These are phyloP conservation scores for Drosophila ustulata DNA, from an alignment of 2,888 invertebrate species.

Conservation along the genomic window DNA sequence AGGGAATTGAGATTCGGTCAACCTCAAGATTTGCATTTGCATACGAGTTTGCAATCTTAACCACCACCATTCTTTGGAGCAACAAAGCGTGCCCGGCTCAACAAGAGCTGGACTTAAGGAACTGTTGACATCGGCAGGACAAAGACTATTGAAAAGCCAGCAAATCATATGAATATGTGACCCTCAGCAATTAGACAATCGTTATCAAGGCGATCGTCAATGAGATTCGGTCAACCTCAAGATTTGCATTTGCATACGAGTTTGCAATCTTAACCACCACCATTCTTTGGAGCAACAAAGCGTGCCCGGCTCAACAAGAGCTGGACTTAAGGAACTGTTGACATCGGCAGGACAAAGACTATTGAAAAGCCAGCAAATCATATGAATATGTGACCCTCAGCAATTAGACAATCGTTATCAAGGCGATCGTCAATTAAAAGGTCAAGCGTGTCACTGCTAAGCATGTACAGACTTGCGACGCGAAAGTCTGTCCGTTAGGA, in stretches of 20 bases:
- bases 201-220: conserved; percentile 54
- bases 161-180: conserved; percentile 48
- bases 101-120: conserved; percentile 27
- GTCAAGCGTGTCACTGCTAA: conserved; percentile 67
- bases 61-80: conserved; percentile 1
- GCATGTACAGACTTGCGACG: conserved; percentile 45
- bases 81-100: conserved; percentile 35
- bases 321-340: conserved; percentile 42
- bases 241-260: conserved; percentile 67
- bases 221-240: conserved; percentile 74
- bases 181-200: conserved; percentile 54
- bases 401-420: conserved; percentile 60
- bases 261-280: conserved; percentile 13
- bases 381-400: conserved; percentile 45
- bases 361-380: conserved; percentile 30
- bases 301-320: conserved; percentile 18
- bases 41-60: conserved; percentile 44
- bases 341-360: conserved; percentile 39
- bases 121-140: conserved; percentile 46
- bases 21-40: conserved; percentile 71
- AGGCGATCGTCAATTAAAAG: conserved; percentile 65
- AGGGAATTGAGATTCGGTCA: conserved; percentile 50
- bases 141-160: conserved; percentile 30
- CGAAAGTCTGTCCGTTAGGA: not conserved
- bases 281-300: conserved; percentile 28